Percentiles rank a stretch among this genome's conserved stretches.
Evolutionary conservation across 2,113 vertebrate species (phyloP).

Genomic region (Cottus gobio): DNA sequence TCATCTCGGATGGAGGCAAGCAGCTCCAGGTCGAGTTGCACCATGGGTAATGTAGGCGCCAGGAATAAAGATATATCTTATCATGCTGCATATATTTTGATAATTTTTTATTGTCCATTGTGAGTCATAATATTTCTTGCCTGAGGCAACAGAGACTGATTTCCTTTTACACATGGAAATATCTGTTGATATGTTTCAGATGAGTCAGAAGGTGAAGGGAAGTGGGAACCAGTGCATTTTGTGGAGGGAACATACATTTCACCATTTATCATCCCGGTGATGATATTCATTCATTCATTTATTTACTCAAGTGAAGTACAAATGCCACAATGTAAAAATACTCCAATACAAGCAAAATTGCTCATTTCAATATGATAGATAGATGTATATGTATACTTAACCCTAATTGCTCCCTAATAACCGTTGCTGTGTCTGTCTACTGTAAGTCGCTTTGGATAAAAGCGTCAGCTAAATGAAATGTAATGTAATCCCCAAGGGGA

Average conservation of each 20-base stretch:
- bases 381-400: too few species aligned
- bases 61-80: background rate
- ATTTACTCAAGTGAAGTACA: background rate
- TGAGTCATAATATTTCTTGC: background rate
- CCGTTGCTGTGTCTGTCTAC: too few species aligned
- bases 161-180: background rate
- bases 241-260: background rate
- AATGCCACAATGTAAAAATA: background rate
- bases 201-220: background rate
- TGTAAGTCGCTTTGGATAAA: too few species aligned
- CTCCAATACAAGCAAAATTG: background rate
- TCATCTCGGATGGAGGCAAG: too few species aligned
- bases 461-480: too few species aligned
- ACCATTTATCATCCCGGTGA: background rate
- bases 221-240: background rate
- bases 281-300: background rate
- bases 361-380: background rate
- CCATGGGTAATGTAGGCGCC: constrained; percentile 34
- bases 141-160: background rate
- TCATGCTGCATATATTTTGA: background rate
- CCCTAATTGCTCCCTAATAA: too few species aligned
- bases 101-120: background rate
- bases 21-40: background rate
- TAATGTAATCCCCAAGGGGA: too few species aligned
- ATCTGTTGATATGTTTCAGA: background rate